phyloP scores from a whole-genome alignment of 2,113 vertebrate genomes.

The Globicephala melas region DNA sequence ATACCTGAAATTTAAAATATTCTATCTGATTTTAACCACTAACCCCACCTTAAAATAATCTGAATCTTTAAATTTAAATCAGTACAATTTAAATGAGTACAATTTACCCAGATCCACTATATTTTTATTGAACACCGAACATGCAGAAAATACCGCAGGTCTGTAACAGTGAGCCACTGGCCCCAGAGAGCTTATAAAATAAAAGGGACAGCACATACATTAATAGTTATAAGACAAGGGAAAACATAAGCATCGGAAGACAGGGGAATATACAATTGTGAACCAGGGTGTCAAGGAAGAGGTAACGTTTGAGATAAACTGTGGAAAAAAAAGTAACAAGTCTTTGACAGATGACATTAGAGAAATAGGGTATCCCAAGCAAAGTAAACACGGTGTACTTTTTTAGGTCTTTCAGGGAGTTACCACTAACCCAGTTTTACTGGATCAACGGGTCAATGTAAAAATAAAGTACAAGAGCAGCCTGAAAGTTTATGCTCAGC shows the following conservation, averaged over 20 bases:
- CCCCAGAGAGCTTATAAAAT: background rate
- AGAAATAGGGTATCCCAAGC: background rate
- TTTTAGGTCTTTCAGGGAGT: background rate
- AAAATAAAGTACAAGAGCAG: background rate
- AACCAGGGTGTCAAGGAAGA: background rate
- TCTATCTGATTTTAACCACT: background rate
- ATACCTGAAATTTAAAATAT: background rate
- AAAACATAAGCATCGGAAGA: background rate
- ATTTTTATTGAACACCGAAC: background rate
- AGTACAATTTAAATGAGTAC: background rate
- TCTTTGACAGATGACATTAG: background rate
- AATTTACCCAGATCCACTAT: background rate
- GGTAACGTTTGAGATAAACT: background rate
- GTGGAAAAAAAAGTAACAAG: background rate
- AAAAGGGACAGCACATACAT: background rate
- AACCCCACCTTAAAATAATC: background rate
- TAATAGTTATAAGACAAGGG: background rate
- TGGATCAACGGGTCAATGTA: background rate
- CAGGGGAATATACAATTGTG: background rate
- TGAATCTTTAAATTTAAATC: background rate
- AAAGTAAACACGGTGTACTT: background rate
- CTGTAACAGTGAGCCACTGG: background rate
- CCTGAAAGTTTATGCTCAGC: background rate
- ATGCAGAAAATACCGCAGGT: background rate
- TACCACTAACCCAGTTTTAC: background rate